A percentile compares a stretch with the other conserved stretches of the same genome.
These are phyloP conservation scores for Carcina quercana DNA, from an alignment of 2,888 invertebrate species.

Conservation along the genomic window DNA sequence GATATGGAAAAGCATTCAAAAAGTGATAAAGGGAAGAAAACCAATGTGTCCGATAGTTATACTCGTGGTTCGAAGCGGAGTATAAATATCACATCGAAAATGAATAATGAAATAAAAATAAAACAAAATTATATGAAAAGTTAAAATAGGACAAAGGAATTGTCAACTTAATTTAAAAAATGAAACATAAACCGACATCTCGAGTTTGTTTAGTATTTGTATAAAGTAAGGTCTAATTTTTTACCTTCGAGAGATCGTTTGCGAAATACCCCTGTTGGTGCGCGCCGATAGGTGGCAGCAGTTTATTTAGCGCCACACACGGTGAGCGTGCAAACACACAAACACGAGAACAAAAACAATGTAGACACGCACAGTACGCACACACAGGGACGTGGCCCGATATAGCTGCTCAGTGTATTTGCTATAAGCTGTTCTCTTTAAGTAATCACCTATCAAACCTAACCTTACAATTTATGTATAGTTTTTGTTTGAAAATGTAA, in stretches of 20 bases:
- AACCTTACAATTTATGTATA: no score
- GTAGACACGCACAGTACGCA: slow-evolving; percentile 73
- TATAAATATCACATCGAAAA: slow-evolving; percentile 52
- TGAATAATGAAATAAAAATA: no score
- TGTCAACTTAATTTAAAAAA: slow-evolving; percentile 39
- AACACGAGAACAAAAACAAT: slow-evolving; percentile 75
- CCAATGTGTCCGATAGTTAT: slow-evolving; percentile 47
- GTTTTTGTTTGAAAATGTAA: slow-evolving; percentile 26
- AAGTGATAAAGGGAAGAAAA: slow-evolving; percentile 59
- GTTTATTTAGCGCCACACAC: slow-evolving; percentile 69
- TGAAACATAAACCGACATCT: slow-evolving; percentile 57
- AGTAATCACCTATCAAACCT: background rate
- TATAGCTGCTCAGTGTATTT: slow-evolving; percentile 68
- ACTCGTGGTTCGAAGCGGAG: slow-evolving; percentile 38
- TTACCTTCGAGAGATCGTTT: slow-evolving; percentile 98
- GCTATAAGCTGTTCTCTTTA: slow-evolving; percentile 52
- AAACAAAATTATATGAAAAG: slow-evolving; percentile 49
- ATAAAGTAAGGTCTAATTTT: slow-evolving; percentile 73
- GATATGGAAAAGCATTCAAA: slow-evolving; percentile 68
- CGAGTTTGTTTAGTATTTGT: slow-evolving; percentile 48
- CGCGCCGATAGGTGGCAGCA: slow-evolving; percentile 69
- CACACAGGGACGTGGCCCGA: slow-evolving; percentile 62
- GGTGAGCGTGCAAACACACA: slow-evolving; percentile 76
- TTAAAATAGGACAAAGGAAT: slow-evolving; percentile 41
- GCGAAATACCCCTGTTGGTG: slow-evolving; percentile 91